phyloP scores from a whole-genome alignment of 2,113 vertebrate genomes.

The Circaetus cinerascens region DNA sequence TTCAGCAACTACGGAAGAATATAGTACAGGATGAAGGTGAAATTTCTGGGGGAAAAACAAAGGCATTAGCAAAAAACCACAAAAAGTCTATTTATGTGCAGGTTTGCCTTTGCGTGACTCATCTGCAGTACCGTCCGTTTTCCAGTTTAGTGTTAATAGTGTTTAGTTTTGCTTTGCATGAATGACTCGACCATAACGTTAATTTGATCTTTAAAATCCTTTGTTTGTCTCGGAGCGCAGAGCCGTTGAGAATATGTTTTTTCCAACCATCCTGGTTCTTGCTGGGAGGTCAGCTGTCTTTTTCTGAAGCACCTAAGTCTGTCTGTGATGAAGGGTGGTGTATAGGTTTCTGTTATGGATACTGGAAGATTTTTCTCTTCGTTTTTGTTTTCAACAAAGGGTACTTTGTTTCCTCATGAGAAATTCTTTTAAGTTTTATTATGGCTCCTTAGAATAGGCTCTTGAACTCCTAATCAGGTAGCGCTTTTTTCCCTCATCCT shows the following conservation, averaged over 20 bases:
- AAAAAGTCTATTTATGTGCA: neutral
- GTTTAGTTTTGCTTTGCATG: constrained; percentile 31
- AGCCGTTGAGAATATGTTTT: constrained; percentile 39
- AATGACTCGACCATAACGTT: neutral
- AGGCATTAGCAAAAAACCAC: neutral
- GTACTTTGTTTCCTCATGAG: constrained; percentile 47
- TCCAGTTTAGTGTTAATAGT: neutral
- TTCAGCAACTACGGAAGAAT: neutral
- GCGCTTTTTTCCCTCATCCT: neutral
- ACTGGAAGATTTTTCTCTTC: constrained; percentile 35
- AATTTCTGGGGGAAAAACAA: neutral
- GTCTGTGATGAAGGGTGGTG: neutral
- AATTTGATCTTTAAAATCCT: constrained; percentile 31
- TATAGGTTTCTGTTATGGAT: constrained; percentile 28
- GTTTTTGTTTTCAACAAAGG: constrained; percentile 30
- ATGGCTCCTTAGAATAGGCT: constrained; percentile 20
- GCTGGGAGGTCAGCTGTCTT: constrained; percentile 22
- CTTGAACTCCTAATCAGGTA: constrained; percentile 59
- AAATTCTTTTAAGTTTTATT: constrained; percentile 63
- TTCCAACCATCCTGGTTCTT: neutral
- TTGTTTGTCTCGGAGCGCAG: neutral
- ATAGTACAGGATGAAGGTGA: neutral
- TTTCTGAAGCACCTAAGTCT: constrained; percentile 32
- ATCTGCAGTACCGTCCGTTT: neutral
- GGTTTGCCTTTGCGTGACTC: neutral